These are phyloP conservation scores for Baronia brevicornis DNA, from an alignment of 2,888 invertebrate species.

Conservation along the genomic window DNA sequence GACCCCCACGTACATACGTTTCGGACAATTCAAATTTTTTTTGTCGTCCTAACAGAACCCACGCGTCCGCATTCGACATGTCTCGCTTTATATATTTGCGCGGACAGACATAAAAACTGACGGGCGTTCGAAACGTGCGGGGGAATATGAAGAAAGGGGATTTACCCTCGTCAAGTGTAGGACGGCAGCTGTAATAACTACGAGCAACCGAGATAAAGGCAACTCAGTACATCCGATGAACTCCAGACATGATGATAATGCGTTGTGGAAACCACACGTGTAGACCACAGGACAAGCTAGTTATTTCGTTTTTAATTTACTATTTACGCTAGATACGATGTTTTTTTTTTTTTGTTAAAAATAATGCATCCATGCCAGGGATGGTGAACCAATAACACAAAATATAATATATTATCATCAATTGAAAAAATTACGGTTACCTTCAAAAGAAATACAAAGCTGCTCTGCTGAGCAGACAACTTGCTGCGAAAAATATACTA, in stretches of 20 bases:
- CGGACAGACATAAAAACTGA: constrained; percentile 36
- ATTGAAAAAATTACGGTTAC: too few species aligned
- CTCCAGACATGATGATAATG: constrained; percentile 24
- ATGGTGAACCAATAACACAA: too few species aligned
- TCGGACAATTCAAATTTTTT: constrained; percentile 3
- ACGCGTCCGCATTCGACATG: constrained; percentile 25
- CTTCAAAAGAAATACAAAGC: too few species aligned
- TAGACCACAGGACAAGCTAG: constrained; percentile 1
- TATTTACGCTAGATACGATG: too few species aligned
- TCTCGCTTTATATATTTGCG: constrained; percentile 30
- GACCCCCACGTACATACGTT: constrained; percentile 1
- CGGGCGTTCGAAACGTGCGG: constrained; percentile 26
- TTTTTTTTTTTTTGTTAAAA: too few species aligned
- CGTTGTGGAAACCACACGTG: too few species aligned
- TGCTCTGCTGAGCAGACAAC: too few species aligned
- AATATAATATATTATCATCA: too few species aligned
- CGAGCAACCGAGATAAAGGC: constrained; percentile 49
- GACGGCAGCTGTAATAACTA: constrained; percentile 57
- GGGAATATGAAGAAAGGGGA: constrained; percentile 64
- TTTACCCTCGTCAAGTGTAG: constrained; percentile 64
- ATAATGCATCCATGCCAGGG: too few species aligned
- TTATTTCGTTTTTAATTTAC: too few species aligned
- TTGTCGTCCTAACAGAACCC: background rate
- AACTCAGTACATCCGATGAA: constrained; percentile 33
- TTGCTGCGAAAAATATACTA: too few species aligned